These are phyloP conservation scores for Sarcophaga peregrina DNA, from an alignment of 1,140 invertebrate genomes.

Conservation along the genomic window DNA sequence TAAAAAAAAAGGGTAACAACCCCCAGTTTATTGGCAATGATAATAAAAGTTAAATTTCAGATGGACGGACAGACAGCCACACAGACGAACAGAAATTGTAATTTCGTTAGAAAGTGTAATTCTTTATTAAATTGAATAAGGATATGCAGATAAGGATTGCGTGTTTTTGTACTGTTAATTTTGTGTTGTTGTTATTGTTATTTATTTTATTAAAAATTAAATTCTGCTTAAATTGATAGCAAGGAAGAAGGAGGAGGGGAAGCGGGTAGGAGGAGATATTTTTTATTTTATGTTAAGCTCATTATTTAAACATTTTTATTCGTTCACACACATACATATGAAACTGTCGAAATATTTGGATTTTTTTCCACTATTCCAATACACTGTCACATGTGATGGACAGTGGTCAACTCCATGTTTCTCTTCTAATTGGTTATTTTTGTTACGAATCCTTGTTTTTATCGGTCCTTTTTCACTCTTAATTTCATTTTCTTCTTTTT, in stretches of 20 bases:
- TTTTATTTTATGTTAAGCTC: neutral
- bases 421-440: constrained; percentile 41
- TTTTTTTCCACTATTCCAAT: neutral
- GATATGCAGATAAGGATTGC: neutral
- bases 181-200: no score
- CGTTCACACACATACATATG: neutral
- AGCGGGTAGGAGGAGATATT: neutral
- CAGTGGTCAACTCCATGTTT: constrained; percentile 35
- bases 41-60: neutral
- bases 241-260: neutral
- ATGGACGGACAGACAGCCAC: neutral
- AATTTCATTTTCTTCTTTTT: neutral
- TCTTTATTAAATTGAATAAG: neutral
- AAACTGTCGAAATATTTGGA: neutral
- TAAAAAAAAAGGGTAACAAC: constrained; percentile 18
- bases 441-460: neutral
- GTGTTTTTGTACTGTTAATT: neutral
- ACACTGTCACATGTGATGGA: constrained; percentile 23
- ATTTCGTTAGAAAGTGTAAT: neutral
- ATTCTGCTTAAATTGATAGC: neutral
- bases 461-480: neutral
- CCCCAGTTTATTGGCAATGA: neutral
- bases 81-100: neutral
- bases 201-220: constrained; percentile 21
- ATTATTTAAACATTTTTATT: neutral